Conservation (phyloP, 2,888 invertebrate species). For the Heliconius ethilla region DNA sequence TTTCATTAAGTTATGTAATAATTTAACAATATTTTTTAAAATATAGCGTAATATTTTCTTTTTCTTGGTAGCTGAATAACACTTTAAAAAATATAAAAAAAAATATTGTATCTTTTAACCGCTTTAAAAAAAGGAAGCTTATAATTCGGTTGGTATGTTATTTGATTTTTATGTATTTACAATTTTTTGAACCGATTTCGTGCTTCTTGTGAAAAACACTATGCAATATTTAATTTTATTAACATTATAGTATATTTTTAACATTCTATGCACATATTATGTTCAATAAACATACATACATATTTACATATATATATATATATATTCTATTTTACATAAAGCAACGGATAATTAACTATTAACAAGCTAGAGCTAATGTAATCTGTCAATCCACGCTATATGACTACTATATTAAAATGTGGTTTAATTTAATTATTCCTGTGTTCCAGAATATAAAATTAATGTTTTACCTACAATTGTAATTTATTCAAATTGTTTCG, state of each 20-base stretch:
- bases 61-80: too few species aligned
- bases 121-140: too few species aligned
- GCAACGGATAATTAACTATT: constrained; percentile 19
- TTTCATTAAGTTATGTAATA: neutral
- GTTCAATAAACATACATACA: neutral
- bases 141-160: too few species aligned
- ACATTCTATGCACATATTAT: neutral
- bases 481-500: constrained; percentile 47
- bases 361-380: constrained; percentile 16
- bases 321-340: constrained; percentile 7
- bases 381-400: constrained; percentile 27
- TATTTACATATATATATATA: neutral
- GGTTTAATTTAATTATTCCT: constrained; percentile 34
- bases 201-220: too few species aligned
- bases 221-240: too few species aligned
- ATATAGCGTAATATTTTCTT: too few species aligned
- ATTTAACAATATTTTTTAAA: too few species aligned
- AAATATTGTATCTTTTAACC: too few species aligned
- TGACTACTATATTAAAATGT: constrained; percentile 26
- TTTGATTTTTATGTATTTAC: too few species aligned
- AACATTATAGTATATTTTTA: neutral
- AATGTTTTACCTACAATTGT: constrained; percentile 40
- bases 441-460: constrained; percentile 39
- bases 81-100: too few species aligned
- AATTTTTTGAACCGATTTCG: too few species aligned